Conservation (phyloP, 1,140 invertebrate genomes). For the Lasaia peninsularis region DNA sequence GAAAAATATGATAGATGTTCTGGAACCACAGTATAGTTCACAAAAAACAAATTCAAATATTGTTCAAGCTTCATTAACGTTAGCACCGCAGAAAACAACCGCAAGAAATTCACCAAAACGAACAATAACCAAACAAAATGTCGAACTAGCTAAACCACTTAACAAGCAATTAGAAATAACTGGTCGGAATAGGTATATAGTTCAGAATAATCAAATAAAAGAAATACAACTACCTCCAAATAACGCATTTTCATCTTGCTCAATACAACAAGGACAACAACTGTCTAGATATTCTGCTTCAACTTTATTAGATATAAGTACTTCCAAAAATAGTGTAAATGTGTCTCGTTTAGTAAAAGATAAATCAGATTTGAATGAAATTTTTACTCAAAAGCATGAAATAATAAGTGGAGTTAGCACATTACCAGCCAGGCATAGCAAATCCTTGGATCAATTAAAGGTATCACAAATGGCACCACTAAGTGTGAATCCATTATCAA, state of each 20-base stretch:
- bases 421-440: constrained; percentile 86
- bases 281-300: constrained; percentile 79
- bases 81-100: constrained; percentile 68
- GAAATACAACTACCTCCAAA: constrained; percentile 72
- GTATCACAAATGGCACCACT: constrained; percentile 67
- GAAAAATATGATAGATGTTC: constrained; percentile 68
- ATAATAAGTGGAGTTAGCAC: constrained; percentile 70
- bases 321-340: constrained; percentile 45
- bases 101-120: constrained; percentile 65
- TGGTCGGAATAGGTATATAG: constrained; percentile 72
- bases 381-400: constrained; percentile 56
- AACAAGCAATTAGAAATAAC: constrained; percentile 71
- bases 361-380: constrained; percentile 46
- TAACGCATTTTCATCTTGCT: constrained; percentile 60
- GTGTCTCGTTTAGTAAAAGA: constrained; percentile 45
- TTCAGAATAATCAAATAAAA: constrained; percentile 76
- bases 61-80: constrained; percentile 69
- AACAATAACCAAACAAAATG: constrained; percentile 68
- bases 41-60: constrained; percentile 53
- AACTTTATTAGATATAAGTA: constrained; percentile 73
- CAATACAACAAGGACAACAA: constrained; percentile 71
- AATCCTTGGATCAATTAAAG: constrained; percentile 86
- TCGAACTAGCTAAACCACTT: constrained; percentile 62
- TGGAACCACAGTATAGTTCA: constrained; percentile 62
- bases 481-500: constrained; percentile 50